phyloP scores from a whole-genome alignment of 1,140 invertebrate genomes.

The Trachymyrmex cornetzi region DNA sequence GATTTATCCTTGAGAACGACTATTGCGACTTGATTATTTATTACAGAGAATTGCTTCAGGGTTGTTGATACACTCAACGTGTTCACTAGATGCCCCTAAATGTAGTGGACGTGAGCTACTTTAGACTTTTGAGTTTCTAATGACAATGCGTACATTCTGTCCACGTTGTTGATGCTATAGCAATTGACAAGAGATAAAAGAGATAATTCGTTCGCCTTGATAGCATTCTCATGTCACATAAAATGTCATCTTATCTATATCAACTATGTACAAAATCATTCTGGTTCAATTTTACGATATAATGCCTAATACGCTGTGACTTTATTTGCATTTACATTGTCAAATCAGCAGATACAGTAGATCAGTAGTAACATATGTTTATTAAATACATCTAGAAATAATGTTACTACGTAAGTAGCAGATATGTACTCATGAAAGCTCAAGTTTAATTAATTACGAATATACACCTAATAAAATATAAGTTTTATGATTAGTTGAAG shows the following conservation, averaged over 20 bases:
- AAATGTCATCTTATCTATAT: neutral
- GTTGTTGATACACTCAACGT: constrained; percentile 62
- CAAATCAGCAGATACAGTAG: neutral
- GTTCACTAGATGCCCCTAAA: neutral
- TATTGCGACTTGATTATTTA: constrained; percentile 82
- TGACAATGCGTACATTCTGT: neutral
- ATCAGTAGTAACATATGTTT: neutral
- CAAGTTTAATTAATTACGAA: neutral
- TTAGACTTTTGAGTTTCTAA: constrained; percentile 9
- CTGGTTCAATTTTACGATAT: neutral
- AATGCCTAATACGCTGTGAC: neutral
- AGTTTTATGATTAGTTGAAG: neutral
- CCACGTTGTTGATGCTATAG: neutral
- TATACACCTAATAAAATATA: neutral
- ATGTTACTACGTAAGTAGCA: neutral
- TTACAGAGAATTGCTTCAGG: constrained; percentile 66
- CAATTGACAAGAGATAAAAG: neutral
- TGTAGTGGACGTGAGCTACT: neutral
- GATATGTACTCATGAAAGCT: neutral
- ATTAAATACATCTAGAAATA: neutral
- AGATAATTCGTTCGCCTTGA: neutral
- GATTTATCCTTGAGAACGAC: constrained; percentile 80
- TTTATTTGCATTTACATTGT: neutral
- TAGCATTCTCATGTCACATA: neutral
- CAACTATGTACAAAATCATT: neutral